Conservation (phyloP, 2,113 vertebrate species). For the Heliornis fulica region DNA sequence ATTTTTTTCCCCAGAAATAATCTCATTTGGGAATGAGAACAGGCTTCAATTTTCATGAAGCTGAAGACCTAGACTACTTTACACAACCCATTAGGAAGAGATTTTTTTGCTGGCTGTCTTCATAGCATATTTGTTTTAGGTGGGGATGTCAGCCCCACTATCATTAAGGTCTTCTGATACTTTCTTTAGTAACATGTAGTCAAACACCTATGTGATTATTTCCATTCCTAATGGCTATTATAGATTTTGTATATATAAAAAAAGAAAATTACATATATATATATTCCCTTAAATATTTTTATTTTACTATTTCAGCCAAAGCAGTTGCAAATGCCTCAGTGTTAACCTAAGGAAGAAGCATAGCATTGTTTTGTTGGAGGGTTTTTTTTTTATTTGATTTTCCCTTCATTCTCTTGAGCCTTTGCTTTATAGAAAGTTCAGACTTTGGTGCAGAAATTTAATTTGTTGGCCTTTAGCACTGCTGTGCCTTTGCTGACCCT, state of each 20-base stretch:
- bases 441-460: not conserved
- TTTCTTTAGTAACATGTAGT: not conserved
- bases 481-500: not conserved
- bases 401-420: not conserved
- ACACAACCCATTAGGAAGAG: not conserved
- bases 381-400: not conserved
- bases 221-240: not conserved
- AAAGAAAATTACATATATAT: fast-evolving
- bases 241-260: not conserved
- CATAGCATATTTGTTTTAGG: fast-evolving
- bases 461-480: not conserved
- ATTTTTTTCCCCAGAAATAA: not conserved
- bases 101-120: not conserved
- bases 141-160: not conserved
- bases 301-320: not conserved
- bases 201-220: not conserved
- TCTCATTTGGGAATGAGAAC: not conserved
- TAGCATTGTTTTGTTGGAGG: not conserved
- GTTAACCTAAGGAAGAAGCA: not conserved
- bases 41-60: not conserved
- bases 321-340: not conserved
- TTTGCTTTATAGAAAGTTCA: not conserved
- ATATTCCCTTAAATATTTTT: not conserved
- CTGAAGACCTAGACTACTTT: not conserved
- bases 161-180: not conserved